phyloP scores from a whole-genome alignment of 2,797 vertebrate genomes.

The Tadarida brasiliensis region DNA sequence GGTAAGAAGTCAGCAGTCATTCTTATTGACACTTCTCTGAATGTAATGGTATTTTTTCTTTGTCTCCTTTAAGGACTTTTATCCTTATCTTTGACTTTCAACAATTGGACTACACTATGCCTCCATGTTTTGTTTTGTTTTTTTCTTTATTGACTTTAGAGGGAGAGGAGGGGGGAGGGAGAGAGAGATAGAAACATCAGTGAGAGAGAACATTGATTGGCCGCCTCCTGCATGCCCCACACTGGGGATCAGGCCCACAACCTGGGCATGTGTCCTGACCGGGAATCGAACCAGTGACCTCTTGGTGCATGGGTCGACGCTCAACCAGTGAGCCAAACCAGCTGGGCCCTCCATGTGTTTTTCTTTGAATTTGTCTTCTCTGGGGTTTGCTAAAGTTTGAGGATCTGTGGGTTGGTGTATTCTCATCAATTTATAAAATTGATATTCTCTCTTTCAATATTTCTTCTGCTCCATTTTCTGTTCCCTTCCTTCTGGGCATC shows the following conservation, averaged over 20 bases:
- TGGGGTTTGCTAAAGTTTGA: not conserved
- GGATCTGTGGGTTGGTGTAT: not conserved
- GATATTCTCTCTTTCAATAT: not conserved
- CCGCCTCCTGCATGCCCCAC: too few relatives aligned
- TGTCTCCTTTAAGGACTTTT: not conserved
- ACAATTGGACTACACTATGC: not conserved
- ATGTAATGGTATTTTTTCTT: not conserved
- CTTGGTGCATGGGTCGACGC: too few relatives aligned
- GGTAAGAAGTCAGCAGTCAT: not conserved
- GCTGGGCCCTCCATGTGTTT: not conserved
- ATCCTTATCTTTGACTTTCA: not conserved
- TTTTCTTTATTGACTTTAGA: too few relatives aligned
- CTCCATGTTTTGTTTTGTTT: not conserved
- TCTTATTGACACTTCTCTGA: not conserved
- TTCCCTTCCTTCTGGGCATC: not conserved
- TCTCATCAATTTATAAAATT: not conserved
- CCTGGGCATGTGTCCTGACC: too few relatives aligned
- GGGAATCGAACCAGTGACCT: too few relatives aligned
- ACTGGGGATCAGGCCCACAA: too few relatives aligned
- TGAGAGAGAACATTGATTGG: too few relatives aligned
- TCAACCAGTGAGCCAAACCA: too few relatives aligned
- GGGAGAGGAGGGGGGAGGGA: too few relatives aligned
- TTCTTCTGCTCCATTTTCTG: not conserved
- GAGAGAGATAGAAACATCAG: too few relatives aligned
- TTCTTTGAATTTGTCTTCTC: not conserved